Base-by-base conservation (phyloP, 2,113 vertebrate species). In the Mastomys natalensis region DNA sequence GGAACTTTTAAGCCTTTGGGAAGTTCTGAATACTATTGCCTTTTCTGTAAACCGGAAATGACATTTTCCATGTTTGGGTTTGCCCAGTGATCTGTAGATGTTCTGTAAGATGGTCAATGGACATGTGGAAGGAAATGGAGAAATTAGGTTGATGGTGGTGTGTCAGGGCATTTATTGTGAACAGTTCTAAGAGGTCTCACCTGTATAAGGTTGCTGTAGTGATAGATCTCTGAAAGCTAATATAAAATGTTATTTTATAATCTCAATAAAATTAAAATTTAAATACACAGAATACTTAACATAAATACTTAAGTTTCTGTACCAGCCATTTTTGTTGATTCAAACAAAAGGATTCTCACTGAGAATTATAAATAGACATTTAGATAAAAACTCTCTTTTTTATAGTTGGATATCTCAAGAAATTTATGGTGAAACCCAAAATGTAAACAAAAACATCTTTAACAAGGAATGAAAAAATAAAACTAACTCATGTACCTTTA, bases 41-140 rank as follows among this genome's bases (percentile, higher is more conserved):
- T 95, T 97, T 96, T 81, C 26, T 92, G 77, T 82, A 85, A 94
- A 68, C 6, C n/a, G 82, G 31, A 88, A 90, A 86, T 95, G 91
- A 77, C 58, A 89, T 10, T 98, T 96, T 95, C 53, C 70, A 93
- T 81, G 55, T 96, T 94, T 91, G 37, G 87, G n/a, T 90, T 95
- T 16, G 73, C 66, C 60, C 53, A 81, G 62, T 86, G 37, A 84
- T 90, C 64, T 95, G 4, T 89, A 55, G 31, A 43, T 19, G 21
- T 6, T 45, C 16, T 60, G n/a, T 31, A 74, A 87, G 19, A 82
- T 81, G 80, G 58, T 26, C 15, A 80, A 48, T 3, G 51, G 37
- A 81, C 4, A 66, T 76, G 45, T 78, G 8, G 77, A 76, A 93
- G 53, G 13, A 93, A 97, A 78, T 77, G 45, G 34, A 87, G 51